These are phyloP conservation scores for Syngnathus floridae DNA, from an alignment of 2,113 vertebrate species.

Conservation along the genomic window DNA sequence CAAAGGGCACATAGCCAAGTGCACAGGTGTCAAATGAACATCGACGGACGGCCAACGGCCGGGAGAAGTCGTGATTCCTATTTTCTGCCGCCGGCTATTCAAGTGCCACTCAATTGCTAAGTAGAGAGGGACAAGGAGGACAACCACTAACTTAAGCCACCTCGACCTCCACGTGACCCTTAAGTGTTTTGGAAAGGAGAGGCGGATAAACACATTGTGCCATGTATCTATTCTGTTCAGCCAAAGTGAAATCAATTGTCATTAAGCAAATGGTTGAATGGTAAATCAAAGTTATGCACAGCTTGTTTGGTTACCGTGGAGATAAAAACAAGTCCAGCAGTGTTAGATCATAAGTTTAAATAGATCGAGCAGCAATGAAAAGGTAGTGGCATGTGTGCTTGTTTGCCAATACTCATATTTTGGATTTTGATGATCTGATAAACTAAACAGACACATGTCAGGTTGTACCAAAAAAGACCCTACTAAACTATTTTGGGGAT, in stretches of 20 bases:
- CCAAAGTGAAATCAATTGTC: neutral
- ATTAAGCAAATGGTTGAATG: neutral
- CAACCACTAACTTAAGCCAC: slow-evolving; percentile 8
- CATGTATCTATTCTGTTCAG: too few species aligned
- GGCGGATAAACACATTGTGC: slow-evolving; percentile 4
- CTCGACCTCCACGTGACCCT: slow-evolving; percentile 10
- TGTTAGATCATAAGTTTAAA: neutral
- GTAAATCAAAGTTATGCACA: neutral
- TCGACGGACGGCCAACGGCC: slow-evolving; percentile 9
- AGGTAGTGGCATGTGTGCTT: neutral
- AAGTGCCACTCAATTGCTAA: slow-evolving; percentile 8
- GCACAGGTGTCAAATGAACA: slow-evolving; percentile 29
- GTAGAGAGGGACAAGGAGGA: neutral
- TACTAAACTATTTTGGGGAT: neutral
- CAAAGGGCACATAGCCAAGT: slow-evolving; percentile 5
- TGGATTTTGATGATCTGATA: neutral
- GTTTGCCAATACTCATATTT: neutral
- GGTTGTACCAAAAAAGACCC: neutral
- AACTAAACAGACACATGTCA: neutral
- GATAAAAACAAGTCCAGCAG: neutral
- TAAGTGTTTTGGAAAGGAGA: slow-evolving; percentile 9
- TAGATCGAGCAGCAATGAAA: neutral
- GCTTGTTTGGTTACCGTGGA: neutral
- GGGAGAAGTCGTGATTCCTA: slow-evolving; percentile 17
- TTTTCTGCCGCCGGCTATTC: slow-evolving; percentile 27